phyloP scores from a whole-genome alignment of 1,140 invertebrate species.

The Patella vulgata region DNA sequence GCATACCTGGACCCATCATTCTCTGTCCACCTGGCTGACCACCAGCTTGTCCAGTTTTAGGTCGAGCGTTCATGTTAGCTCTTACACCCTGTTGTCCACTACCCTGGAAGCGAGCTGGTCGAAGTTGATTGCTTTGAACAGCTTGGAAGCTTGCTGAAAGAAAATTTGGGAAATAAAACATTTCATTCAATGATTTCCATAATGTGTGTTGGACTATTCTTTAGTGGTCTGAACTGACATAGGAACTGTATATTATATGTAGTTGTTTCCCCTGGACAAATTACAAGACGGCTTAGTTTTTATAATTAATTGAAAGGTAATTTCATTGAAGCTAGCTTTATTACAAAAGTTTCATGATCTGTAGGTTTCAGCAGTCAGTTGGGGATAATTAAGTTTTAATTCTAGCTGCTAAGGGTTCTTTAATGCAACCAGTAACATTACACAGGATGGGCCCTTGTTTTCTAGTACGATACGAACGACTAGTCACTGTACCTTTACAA shows the following conservation, averaged over 20 bases:
- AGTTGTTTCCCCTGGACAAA: slow-evolving; percentile 15
- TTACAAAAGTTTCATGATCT: too few relatives aligned
- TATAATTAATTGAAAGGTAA: too few relatives aligned
- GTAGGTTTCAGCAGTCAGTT: too few relatives aligned
- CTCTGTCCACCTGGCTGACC: slow-evolving; percentile 23
- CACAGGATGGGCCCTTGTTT: too few relatives aligned
- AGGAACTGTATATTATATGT: neutral
- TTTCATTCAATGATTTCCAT: neutral
- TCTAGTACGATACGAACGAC: too few relatives aligned
- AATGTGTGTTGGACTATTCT: neutral
- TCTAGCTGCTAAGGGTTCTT: too few relatives aligned
- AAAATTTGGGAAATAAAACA: neutral
- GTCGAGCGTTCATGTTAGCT: slow-evolving; percentile 79
- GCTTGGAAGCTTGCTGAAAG: slow-evolving; percentile 71
- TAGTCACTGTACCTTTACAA: too few relatives aligned
- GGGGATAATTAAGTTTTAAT: too few relatives aligned
- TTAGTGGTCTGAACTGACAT: neutral
- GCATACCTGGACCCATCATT: slow-evolving; percentile 17
- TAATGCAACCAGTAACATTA: too few relatives aligned
- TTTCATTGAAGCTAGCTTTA: too few relatives aligned
- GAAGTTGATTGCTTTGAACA: slow-evolving; percentile 71
- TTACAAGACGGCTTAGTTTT: too few relatives aligned
- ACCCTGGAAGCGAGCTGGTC: slow-evolving; percentile 55
- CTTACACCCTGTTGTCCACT: slow-evolving; percentile 74
- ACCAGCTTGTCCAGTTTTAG: slow-evolving; percentile 76